Evolutionary conservation across 2,797 vertebrate species (phyloP).

Genomic region (Erethizon dorsatum): DNA sequence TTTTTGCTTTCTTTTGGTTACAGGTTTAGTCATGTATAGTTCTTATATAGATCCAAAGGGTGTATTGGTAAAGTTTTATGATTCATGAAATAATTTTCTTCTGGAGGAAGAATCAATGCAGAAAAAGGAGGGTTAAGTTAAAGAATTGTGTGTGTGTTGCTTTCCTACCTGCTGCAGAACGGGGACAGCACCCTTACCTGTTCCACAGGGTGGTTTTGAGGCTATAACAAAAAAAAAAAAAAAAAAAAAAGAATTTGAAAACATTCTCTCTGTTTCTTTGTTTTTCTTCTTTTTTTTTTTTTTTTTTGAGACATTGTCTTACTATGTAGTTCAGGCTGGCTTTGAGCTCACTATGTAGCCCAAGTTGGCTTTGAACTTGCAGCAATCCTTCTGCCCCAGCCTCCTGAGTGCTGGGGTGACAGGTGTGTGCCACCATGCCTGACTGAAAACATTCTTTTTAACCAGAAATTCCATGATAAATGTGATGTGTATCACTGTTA

Average conservation of each 20-base stretch:
- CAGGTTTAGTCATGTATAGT: neutral
- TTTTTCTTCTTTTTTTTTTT: neutral
- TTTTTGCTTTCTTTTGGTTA: neutral
- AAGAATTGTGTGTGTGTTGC: neutral
- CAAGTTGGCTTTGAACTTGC: neutral
- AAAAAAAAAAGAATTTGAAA: neutral
- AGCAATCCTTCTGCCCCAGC: neutral
- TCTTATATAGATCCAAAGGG: neutral
- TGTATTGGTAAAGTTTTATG: neutral
- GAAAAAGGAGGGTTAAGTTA: neutral
- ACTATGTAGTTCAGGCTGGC: neutral
- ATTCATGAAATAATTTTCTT: neutral
- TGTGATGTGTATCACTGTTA: neutral
- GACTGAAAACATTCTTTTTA: neutral
- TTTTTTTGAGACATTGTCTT: neutral
- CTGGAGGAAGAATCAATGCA: neutral
- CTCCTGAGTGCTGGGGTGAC: neutral
- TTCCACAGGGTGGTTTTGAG: neutral
- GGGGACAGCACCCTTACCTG: neutral
- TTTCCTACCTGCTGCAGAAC: neutral
- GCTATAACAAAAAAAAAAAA: neutral
- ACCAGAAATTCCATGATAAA: conserved; percentile 10
- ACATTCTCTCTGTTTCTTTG: neutral
- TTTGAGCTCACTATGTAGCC: neutral
- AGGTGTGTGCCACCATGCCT: neutral